Conservation (phyloP, 2,888 invertebrate species). For the Drosophila lutescens region DNA sequence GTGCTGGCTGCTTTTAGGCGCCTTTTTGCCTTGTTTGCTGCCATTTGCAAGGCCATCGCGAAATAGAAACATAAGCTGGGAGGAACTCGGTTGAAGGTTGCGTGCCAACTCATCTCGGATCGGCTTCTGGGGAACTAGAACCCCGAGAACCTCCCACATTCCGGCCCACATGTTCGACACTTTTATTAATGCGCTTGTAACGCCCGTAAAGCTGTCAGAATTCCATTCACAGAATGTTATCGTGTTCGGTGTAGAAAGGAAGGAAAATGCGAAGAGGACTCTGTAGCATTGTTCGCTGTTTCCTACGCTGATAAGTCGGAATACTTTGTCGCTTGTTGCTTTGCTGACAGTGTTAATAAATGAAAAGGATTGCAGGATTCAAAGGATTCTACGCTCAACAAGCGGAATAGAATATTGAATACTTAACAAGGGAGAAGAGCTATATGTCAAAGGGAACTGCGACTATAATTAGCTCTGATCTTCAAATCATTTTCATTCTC, state of each 20-base stretch:
- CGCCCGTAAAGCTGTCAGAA: slow-evolving; percentile 65
- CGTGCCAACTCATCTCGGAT: slow-evolving; percentile 51
- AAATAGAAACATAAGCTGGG: slow-evolving; percentile 38
- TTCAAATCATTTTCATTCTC: too few relatives aligned
- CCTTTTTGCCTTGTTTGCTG: slow-evolving; percentile 29
- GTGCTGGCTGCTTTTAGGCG: slow-evolving; percentile 64
- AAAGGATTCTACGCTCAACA: neutral
- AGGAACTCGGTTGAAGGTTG: slow-evolving; percentile 58
- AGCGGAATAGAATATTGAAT: neutral
- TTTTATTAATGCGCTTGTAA: slow-evolving; percentile 74
- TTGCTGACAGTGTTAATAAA: slow-evolving; percentile 67
- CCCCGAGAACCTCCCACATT: neutral
- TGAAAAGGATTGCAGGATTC: slow-evolving; percentile 37
- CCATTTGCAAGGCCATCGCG: slow-evolving; percentile 57
- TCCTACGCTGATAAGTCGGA: slow-evolving; percentile 49
- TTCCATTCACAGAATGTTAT: slow-evolving; percentile 70
- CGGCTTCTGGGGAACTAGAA: neutral
- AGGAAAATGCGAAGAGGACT: neutral
- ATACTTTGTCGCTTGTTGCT: slow-evolving; percentile 41
- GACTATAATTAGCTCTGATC: too few relatives aligned
- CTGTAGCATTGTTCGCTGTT: slow-evolving; percentile 30
- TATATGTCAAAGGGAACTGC: neutral
- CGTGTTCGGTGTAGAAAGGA: slow-evolving; percentile 10
- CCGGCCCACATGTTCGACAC: slow-evolving; percentile 64
- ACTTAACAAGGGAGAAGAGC: neutral